phyloP scores from a whole-genome alignment of 2,888 invertebrate genomes.

The Stenurella melanura region DNA sequence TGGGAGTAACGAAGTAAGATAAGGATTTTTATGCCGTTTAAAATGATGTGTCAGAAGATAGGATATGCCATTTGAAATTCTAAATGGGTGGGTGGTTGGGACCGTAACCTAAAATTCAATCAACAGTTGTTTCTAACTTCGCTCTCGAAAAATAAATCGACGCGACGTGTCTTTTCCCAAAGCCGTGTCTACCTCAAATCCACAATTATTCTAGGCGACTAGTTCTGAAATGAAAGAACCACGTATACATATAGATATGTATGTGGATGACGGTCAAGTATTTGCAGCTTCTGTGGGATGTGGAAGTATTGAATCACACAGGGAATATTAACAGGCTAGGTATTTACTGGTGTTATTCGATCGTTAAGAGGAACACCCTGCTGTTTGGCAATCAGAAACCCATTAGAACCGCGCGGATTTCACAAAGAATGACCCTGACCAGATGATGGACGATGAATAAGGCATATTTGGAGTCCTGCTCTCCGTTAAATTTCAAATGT shows the following conservation, averaged over 20 bases:
- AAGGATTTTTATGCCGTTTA: too few relatives aligned
- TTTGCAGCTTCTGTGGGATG: slow-evolving; percentile 30
- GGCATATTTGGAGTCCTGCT: slow-evolving; percentile 47
- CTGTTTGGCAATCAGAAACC: slow-evolving; percentile 69
- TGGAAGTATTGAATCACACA: slow-evolving; percentile 32
- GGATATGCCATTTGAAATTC: too few relatives aligned
- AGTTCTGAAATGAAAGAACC: too few relatives aligned
- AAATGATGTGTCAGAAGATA: too few relatives aligned
- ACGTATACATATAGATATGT: background rate
- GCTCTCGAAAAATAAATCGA: too few relatives aligned
- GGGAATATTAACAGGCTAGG: slow-evolving; percentile 37
- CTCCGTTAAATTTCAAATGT: slow-evolving; percentile 37
- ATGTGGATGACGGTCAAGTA: background rate
- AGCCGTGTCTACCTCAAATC: too few relatives aligned
- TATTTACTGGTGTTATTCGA: slow-evolving; percentile 41
- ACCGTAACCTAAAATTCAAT: too few relatives aligned
- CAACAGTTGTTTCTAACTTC: too few relatives aligned
- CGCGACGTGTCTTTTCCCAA: too few relatives aligned
- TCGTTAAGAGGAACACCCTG: slow-evolving; percentile 59
- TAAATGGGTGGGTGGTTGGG: too few relatives aligned
- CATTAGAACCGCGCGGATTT: slow-evolving; percentile 70
- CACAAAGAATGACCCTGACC: slow-evolving; percentile 67
- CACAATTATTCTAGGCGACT: too few relatives aligned
- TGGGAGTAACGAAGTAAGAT: too few relatives aligned
- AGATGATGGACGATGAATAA: slow-evolving; percentile 64